Percentiles rank a stretch among this genome's conserved stretches.
Conservation (phyloP, 2,888 invertebrate genomes). For the Agriopis aurantiaria region DNA sequence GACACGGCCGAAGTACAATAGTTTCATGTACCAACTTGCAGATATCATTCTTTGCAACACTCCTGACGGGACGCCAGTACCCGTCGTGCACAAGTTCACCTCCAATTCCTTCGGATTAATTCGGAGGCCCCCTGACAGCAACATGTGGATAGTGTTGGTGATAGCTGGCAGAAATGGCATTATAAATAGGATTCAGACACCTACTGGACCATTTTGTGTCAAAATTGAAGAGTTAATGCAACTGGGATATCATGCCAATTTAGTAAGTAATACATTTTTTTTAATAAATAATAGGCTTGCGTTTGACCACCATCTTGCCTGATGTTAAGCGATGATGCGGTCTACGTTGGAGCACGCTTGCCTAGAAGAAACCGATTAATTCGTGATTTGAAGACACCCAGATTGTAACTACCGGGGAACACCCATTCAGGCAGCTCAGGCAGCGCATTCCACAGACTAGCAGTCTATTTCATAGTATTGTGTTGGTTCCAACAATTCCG, state of each 20-base stretch:
- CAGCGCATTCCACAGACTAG: no score
- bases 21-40: slow-evolving; percentile 53
- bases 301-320: no score
- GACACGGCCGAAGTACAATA: neutral
- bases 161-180: slow-evolving; percentile 88
- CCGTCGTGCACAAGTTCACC: slow-evolving; percentile 78
- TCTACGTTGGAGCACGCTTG: no score
- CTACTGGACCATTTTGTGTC: slow-evolving; percentile 86
- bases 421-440: no score
- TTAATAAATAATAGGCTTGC: no score
- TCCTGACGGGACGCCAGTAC: slow-evolving; percentile 75
- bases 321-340: no score
- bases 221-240: slow-evolving; percentile 88
- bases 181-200: slow-evolving; percentile 76
- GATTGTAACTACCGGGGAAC: no score
- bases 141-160: slow-evolving; percentile 86
- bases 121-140: slow-evolving; percentile 63
- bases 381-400: no score
- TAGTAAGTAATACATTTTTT: slow-evolving; percentile 72
- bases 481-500: neutral
- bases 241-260: slow-evolving; percentile 86
- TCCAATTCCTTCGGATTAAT: slow-evolving; percentile 80
- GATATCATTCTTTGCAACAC: slow-evolving; percentile 88
- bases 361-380: no score
- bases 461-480: neutral